A percentile compares a stretch with the other conserved stretches of the same genome.
phyloP scores from a whole-genome alignment of 2,888 invertebrate species.

The Cryptus armator region DNA sequence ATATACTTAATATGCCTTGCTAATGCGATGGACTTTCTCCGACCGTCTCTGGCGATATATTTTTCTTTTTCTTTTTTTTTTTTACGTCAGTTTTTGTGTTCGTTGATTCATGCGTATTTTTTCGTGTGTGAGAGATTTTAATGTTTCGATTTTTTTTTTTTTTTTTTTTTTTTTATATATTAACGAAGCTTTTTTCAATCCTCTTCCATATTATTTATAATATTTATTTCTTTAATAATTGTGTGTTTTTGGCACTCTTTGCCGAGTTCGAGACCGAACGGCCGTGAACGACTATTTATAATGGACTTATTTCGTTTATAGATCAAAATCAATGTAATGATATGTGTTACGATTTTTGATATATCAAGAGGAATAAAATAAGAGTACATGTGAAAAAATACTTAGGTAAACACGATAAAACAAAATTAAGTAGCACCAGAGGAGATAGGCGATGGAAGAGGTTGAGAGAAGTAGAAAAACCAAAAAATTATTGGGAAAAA shows the following conservation, averaged over 20 bases:
- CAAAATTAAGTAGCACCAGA: slow-evolving; percentile 30
- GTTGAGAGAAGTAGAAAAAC: slow-evolving; percentile 34
- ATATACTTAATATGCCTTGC: slow-evolving; percentile 1
- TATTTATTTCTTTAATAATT: background rate
- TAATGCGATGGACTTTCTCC: background rate
- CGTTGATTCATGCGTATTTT: slow-evolving; percentile 5
- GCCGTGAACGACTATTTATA: background rate
- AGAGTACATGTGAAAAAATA: background rate
- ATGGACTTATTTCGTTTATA: background rate
- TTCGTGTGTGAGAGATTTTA: slow-evolving; percentile 12
- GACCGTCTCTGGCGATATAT: background rate
- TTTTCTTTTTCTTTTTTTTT: background rate
- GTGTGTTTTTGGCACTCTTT: background rate
- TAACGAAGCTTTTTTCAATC: slow-evolving; percentile 23
- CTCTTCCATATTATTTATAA: slow-evolving; percentile 17
- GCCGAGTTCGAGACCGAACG: background rate
- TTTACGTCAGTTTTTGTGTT: background rate
- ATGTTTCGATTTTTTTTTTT: background rate
- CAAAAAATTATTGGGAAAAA: background rate
- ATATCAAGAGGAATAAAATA: background rate
- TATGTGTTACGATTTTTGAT: background rate
- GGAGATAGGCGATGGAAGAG: slow-evolving; percentile 47
- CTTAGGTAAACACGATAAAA: slow-evolving; percentile 6
- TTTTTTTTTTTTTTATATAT: background rate
- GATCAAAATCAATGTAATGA: slow-evolving; percentile 10